Conservation (phyloP, 2,888 invertebrate genomes). For the Folsomia candida region DNA sequence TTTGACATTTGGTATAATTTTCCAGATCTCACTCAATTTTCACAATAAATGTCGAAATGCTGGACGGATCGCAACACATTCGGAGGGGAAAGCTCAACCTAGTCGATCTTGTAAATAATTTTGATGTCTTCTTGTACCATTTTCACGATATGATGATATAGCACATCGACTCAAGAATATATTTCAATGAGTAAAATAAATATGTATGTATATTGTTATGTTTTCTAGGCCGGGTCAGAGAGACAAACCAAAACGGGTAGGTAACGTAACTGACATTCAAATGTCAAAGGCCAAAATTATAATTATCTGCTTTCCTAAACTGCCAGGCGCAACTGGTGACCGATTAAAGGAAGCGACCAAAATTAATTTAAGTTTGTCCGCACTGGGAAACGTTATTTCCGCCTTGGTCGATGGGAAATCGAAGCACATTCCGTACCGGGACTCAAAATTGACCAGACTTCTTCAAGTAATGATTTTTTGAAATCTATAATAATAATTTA, state of each 20-base stretch:
- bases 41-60: slow-evolving; percentile 78
- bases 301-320: background rate
- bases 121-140: too few species aligned
- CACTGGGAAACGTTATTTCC: slow-evolving; percentile 84
- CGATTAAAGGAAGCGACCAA: slow-evolving; percentile 83
- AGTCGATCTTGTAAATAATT: too few species aligned
- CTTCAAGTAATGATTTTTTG: slow-evolving; percentile 62
- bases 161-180: too few species aligned
- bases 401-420: slow-evolving; percentile 79
- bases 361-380: slow-evolving; percentile 82
- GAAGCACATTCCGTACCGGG: slow-evolving; percentile 76
- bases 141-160: too few species aligned
- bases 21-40: slow-evolving; percentile 86
- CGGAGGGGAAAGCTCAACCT: slow-evolving; percentile 75
- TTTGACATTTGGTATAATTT: too few species aligned
- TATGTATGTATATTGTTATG: too few species aligned
- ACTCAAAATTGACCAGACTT: slow-evolving; percentile 78
- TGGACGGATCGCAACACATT: slow-evolving; percentile 63
- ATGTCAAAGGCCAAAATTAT: too few species aligned
- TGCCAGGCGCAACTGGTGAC: slow-evolving; percentile 73
- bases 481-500: background rate
- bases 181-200: too few species aligned
- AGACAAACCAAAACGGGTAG: slow-evolving; percentile 71
- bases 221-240: slow-evolving; percentile 84
- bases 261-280: too few species aligned